Percentiles rank a stretch among this genome's conserved stretches.
These are phyloP conservation scores for Morbakka virulenta DNA, from an alignment of 30 jellyfish, hydroid and myxozoan genomes.

Conservation along the genomic window DNA sequence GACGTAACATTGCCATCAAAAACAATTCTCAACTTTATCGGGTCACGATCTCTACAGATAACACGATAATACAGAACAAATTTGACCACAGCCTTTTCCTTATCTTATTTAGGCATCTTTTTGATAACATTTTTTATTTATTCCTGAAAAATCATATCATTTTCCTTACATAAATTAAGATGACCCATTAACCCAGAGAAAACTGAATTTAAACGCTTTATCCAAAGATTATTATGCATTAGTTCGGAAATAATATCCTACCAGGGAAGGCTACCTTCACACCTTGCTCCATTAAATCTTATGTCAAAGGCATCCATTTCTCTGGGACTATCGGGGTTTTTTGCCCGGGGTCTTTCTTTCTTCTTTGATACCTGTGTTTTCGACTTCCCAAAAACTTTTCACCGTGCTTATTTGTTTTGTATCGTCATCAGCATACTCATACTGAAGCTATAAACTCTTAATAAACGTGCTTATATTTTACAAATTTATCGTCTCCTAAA, in stretches of 20 bases:
- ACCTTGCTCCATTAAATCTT: background rate
- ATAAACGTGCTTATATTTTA: too few relatives aligned
- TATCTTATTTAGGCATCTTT: constrained; percentile 12
- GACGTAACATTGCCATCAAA: constrained; percentile 38
- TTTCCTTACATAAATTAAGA: constrained; percentile 17
- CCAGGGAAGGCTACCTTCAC: constrained; percentile 37
- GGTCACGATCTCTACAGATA: constrained; percentile 10
- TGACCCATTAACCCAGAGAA: constrained; percentile 1
- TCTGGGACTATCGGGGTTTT: too few relatives aligned
- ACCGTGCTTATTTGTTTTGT: too few relatives aligned
- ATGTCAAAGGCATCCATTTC: background rate
- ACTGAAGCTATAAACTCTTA: too few relatives aligned
- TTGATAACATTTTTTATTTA: constrained; percentile 6
- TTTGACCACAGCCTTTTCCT: background rate
- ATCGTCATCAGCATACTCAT: too few relatives aligned
- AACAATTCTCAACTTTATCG: constrained; percentile 41
- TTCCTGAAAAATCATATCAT: constrained; percentile 19
- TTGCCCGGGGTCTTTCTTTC: background rate
- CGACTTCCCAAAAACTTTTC: constrained; percentile 28
- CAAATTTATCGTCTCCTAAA: too few relatives aligned
- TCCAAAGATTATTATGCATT: constrained; percentile 4
- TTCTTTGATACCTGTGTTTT: constrained; percentile 8
- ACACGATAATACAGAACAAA: constrained; percentile 26
- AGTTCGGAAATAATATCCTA: constrained; percentile 1
- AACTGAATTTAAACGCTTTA: constrained; percentile 14